A percentile compares a stretch with the other conserved stretches of the same genome.
Conservation (phyloP, 2,888 invertebrate genomes). For the Anoplius nigerrimus region DNA sequence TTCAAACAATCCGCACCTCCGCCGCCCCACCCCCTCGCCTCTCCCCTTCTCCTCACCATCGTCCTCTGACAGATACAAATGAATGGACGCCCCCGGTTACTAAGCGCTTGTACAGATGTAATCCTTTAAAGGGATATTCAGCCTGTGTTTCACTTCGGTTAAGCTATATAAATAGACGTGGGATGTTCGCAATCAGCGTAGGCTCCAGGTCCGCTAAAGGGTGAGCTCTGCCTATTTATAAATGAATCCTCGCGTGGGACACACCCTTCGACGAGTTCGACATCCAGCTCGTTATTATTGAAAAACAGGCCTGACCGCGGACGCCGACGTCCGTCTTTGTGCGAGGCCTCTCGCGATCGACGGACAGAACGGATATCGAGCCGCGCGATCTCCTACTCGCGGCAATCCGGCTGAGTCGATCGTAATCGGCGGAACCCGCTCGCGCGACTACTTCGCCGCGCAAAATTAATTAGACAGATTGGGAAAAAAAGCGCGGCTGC, state of each 20-base stretch:
- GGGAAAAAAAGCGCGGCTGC: not conserved
- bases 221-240: constrained; percentile 63
- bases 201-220: constrained; percentile 43
- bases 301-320: constrained; percentile 30
- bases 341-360: too few species aligned
- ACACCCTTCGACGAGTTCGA: constrained; percentile 58
- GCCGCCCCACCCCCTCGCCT: not conserved
- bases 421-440: not conserved
- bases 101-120: constrained; percentile 65
- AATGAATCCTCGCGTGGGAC: constrained; percentile 60
- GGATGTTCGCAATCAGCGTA: constrained; percentile 71
- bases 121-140: constrained; percentile 74
- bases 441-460: not conserved
- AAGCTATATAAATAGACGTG: constrained; percentile 73
- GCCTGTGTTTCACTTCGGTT: constrained; percentile 71
- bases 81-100: constrained; percentile 66
- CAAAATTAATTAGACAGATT: not conserved
- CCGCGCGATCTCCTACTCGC: constrained; percentile 12
- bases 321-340: constrained; percentile 18
- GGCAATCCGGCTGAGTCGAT: not conserved
- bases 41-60: too few species aligned
- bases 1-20: constrained; percentile 59
- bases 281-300: constrained; percentile 55
- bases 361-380: too few species aligned
- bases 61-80: constrained; percentile 73